Evolutionary conservation across 2,797 vertebrate genomes (phyloP), one percentile per base, ranked within the genome.

Genomic region (Melanotaenia maccullochi): DNA sequence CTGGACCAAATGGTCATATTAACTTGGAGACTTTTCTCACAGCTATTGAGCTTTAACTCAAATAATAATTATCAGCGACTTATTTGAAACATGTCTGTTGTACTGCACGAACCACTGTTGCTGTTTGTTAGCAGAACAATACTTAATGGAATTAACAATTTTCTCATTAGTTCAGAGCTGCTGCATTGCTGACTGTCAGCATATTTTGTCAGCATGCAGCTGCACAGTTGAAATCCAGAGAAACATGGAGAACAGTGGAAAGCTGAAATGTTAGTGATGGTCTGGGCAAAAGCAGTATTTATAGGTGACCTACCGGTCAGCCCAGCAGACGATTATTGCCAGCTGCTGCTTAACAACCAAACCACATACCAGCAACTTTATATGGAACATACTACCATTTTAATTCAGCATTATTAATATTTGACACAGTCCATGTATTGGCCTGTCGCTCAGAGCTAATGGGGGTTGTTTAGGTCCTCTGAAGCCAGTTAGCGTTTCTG

Each of bases 281-380:
- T 79, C 82, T 66, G 82, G 76, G 78, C 84, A 89, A 78, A 82
- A 70, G 72, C 78, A 61, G 86, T 90, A 88, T 89, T 90, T 90
- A 90, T 89, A 78, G 86, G 78, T 85, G 86, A 91, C 90, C 90
- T 68, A 22, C 84, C 20, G 76, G 86, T 87, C 87, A 73, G 73
- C 74, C 25, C 75, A 76, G 58, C 24, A 0, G 78, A 72, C 76
- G 75, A 77, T 88, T 85, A 86, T 68, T 85, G 64, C 78, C 90
- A 86, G 89, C 87, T 92, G 88, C 82, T 78, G 79, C 85, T 84
- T 75, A 74, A 83, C 87, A 84, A 88, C 81, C 67, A 82, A 87
- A 81, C 81, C 85, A 64, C 76, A 51, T 71, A 84, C 64, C 74
- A 79, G 69, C 76, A 82, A 62, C 73, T 87, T 85, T 65, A 89